Percentiles rank a stretch among this genome's conserved stretches.
Evolutionary conservation across 2,113 vertebrate genomes (phyloP).

Genomic region (Zosterops hypoxanthus): DNA sequence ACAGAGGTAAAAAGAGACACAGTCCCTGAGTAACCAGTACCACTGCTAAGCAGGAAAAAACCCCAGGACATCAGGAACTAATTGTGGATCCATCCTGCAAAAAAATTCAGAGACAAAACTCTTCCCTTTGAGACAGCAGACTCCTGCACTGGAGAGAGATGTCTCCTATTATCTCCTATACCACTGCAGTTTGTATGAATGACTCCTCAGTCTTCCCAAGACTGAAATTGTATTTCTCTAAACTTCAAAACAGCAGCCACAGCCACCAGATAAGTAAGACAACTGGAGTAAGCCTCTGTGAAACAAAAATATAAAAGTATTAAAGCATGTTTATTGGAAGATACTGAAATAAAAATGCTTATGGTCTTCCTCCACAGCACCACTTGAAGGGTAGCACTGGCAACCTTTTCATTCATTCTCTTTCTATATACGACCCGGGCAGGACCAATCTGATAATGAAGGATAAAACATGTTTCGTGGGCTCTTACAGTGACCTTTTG

Average conservation of each 20-base stretch:
- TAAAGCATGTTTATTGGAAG: background rate
- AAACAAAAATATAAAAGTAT: background rate
- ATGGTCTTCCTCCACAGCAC: background rate
- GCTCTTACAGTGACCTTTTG: background rate
- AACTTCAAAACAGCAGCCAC: background rate
- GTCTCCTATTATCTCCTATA: background rate
- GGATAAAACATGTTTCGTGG: background rate
- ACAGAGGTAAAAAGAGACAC: accelerated
- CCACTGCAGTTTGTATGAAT: background rate
- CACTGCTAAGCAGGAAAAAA: background rate
- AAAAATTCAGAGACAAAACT: background rate
- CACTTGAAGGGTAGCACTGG: background rate
- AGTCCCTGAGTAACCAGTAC: background rate
- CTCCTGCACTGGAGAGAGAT: accelerated
- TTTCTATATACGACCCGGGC: accelerated
- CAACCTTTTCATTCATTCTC: background rate
- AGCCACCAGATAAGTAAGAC: background rate
- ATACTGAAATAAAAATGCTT: background rate
- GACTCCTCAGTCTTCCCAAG: background rate
- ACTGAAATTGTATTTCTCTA: background rate
- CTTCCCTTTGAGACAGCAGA: background rate
- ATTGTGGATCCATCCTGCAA: background rate
- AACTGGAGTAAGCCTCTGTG: background rate
- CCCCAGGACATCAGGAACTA: background rate
- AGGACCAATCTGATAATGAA: background rate